Evolutionary conservation across 2,113 vertebrate species (phyloP).

Genomic region (Mormoops blainvillei): DNA sequence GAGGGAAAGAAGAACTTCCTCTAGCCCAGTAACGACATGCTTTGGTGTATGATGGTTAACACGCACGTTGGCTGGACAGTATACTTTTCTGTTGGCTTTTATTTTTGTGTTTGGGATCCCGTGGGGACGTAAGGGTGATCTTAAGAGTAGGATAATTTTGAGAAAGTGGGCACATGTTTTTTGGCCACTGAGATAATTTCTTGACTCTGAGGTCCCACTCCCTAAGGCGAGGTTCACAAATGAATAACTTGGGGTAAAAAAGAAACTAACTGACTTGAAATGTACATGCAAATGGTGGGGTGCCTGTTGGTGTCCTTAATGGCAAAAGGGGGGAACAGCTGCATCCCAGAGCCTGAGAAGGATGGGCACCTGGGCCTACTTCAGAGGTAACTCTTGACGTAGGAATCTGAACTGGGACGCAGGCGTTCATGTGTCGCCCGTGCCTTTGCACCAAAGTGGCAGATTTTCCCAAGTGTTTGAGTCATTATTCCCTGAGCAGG

Average conservation of each 20-base stretch:
- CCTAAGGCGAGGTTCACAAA: background rate
- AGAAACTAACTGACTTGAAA: background rate
- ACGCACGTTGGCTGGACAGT: background rate
- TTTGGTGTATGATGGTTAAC: background rate
- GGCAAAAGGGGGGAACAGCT: background rate
- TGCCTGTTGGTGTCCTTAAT: background rate
- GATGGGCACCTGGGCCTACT: background rate
- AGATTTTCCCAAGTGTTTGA: background rate
- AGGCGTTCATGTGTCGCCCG: background rate
- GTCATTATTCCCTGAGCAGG: background rate
- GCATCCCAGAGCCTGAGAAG: background rate
- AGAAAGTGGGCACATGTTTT: background rate
- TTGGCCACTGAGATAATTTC: background rate
- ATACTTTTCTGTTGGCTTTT: background rate
- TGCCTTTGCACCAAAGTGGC: background rate
- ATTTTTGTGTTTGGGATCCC: background rate
- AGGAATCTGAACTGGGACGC: background rate
- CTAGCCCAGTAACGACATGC: rapidly evolving
- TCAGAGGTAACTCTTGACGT: background rate
- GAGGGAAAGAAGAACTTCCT: background rate
- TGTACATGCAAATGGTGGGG: background rate
- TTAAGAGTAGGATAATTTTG: background rate
- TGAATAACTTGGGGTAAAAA: too few relatives aligned
- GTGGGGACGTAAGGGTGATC: background rate
- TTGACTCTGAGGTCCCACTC: background rate